Base-by-base conservation (phyloP, 2,797 vertebrate genomes). In the Danio kyathit region DNA sequence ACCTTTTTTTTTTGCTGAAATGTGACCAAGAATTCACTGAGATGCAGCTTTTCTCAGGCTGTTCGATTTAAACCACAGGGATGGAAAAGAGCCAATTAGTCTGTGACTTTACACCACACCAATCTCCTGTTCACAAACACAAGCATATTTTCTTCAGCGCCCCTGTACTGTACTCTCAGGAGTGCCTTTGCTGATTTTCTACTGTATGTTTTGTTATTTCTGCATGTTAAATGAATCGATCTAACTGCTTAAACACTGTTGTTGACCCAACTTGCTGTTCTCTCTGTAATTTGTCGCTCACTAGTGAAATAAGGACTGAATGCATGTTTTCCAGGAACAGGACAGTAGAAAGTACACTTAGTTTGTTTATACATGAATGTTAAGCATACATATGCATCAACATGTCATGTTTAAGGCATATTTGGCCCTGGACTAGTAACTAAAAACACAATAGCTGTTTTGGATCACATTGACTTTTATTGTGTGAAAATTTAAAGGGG, bases 31-130 rank as follows among this genome's bases (percentile, higher is more conserved):
- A 43, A 65, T 63, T 19, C n/a, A 52, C n/a, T 19, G 44, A 46
- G 19, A 49, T 59, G 19, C 10, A 13, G 57, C 43, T 7, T 82
- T 44, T 74, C 12, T 84, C 21, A 63, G 64, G 70, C 5, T 59
- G 66, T 86, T 56, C 75, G 65, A 71, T 83, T 54, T 46, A 54
- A 66, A 76, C 76, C 56, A 12, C 5, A 72, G 74, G 79, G 80
- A 64, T 43, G 78, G 72, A 61, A 40, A 70, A 11, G 29, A 78
- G 60, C 82, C 77, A 89, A 83, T 89, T 87, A 88, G 83, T 66
- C 59, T 61, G 46, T 1, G 6, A 16, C 54, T 64, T 65, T 64
- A 54, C 60, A 65, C 38, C 38, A 19, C 7, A 11, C 16, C 17
- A 16, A 46, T 60, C 56, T 38, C 54, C 13, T 5, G 56, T 29